phyloP scores from a whole-genome alignment of 2,797 vertebrate genomes.

The Allobates femoralis region DNA sequence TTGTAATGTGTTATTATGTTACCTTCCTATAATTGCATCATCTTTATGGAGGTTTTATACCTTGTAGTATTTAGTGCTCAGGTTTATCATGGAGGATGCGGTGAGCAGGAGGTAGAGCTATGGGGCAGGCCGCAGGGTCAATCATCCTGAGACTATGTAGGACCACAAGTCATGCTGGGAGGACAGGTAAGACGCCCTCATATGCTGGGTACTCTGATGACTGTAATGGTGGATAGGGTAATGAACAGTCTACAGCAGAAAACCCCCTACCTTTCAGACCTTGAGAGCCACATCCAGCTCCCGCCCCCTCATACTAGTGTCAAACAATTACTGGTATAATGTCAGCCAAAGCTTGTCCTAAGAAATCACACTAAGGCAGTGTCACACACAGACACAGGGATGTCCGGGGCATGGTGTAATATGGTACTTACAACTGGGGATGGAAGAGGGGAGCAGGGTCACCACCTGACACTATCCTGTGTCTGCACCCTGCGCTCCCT shows the following conservation, averaged over 20 bases:
- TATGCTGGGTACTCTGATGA: too few species aligned
- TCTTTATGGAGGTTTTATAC: slow-evolving; percentile 25
- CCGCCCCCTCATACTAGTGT: not conserved
- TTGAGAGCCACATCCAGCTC: not conserved
- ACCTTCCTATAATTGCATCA: not conserved
- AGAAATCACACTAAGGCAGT: too few species aligned
- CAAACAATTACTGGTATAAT: too few species aligned
- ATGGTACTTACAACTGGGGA: too few species aligned
- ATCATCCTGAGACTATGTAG: not conserved
- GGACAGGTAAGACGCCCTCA: slow-evolving; percentile 37
- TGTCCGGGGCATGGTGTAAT: too few species aligned
- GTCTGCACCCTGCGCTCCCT: too few species aligned
- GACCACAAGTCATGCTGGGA: not conserved
- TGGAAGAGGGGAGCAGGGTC: too few species aligned
- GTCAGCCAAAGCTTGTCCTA: too few species aligned
- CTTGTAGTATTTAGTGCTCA: slow-evolving; percentile 52
- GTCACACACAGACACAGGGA: too few species aligned
- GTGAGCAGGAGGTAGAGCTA: slow-evolving; percentile 33
- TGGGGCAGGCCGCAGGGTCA: slow-evolving; percentile 61
- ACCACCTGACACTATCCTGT: too few species aligned
- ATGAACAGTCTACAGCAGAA: not conserved
- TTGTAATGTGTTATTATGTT: not conserved
- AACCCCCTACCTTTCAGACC: too few species aligned
- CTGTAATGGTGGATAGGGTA: not conserved
- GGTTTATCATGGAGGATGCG: slow-evolving; percentile 30